Evolutionary conservation across 2,113 vertebrate species (phyloP).

Genomic region (Mungos mungo): DNA sequence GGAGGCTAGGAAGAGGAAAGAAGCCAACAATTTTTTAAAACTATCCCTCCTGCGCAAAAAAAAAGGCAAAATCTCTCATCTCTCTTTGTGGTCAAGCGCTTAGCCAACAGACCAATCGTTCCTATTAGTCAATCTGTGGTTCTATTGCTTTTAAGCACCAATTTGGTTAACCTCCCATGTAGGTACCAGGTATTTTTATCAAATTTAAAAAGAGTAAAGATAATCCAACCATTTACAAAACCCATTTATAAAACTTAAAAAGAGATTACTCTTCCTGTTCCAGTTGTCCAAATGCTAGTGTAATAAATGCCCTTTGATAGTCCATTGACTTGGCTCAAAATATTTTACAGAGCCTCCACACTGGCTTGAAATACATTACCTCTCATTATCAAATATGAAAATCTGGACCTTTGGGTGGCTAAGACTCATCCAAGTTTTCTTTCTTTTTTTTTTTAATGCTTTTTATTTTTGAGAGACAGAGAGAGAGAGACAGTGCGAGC

Average conservation of each 20-base stretch:
- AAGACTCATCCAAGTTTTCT: not conserved
- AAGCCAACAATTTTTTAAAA: not conserved
- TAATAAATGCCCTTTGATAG: not conserved
- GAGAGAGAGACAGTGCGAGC: no score
- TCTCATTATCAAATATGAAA: conserved; percentile 7
- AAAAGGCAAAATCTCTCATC: not conserved
- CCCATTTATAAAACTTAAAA: not conserved
- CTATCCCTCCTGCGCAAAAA: not conserved
- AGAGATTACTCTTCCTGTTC: not conserved
- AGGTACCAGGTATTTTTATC: not conserved
- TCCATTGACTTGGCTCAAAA: not conserved
- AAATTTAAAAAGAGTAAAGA: not conserved
- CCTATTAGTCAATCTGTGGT: not conserved
- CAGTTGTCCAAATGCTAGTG: not conserved
- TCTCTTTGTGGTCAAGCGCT: not conserved
- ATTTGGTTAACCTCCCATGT: not conserved
- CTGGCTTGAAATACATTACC: not conserved
- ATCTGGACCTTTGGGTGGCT: not conserved
- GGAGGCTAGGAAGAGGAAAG: not conserved
- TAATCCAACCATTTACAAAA: not conserved
- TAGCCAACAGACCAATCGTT: not conserved
- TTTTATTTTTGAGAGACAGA: no score
- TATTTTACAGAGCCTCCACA: not conserved
- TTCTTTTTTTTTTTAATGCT: no score
- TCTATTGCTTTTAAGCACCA: not conserved